Evolutionary conservation across 2,113 vertebrate genomes (phyloP).

Genomic region (Daubentonia madagascariensis): DNA sequence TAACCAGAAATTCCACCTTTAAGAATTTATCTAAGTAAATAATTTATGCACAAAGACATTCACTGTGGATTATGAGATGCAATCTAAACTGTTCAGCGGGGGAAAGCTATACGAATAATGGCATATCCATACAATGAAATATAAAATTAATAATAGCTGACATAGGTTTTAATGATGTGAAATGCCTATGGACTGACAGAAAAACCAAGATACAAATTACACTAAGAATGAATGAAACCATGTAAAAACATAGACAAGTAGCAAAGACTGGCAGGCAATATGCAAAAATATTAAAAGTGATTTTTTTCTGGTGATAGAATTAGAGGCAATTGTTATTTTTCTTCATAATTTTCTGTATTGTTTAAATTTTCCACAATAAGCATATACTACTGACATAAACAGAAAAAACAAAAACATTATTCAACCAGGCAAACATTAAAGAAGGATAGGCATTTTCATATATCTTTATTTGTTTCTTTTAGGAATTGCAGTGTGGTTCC

Average conservation of each 20-base stretch:
- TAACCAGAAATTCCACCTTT: background rate
- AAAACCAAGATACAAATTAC: background rate
- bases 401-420: background rate
- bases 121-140: background rate
- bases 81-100: background rate
- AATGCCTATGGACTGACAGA: background rate
- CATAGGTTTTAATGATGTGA: background rate
- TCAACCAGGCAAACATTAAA: constrained; percentile 15
- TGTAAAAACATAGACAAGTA: background rate
- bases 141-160: background rate
- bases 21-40: constrained; percentile 19
- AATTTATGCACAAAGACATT: background rate
- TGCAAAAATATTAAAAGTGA: background rate
- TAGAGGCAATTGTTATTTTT: background rate
- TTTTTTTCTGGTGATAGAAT: background rate
- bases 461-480: constrained; percentile 16
- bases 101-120: background rate
- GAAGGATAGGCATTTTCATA: background rate
- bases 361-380: constrained; percentile 4
- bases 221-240: background rate
- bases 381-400: background rate
- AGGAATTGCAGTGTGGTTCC: background rate
- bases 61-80: background rate
- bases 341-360: background rate
- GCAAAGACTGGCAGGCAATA: background rate